Percentiles rank a stretch among this genome's conserved stretches.
These are phyloP conservation scores for Phoeniculus purpureus DNA, from an alignment of 2,797 vertebrate genomes.

Conservation along the genomic window DNA sequence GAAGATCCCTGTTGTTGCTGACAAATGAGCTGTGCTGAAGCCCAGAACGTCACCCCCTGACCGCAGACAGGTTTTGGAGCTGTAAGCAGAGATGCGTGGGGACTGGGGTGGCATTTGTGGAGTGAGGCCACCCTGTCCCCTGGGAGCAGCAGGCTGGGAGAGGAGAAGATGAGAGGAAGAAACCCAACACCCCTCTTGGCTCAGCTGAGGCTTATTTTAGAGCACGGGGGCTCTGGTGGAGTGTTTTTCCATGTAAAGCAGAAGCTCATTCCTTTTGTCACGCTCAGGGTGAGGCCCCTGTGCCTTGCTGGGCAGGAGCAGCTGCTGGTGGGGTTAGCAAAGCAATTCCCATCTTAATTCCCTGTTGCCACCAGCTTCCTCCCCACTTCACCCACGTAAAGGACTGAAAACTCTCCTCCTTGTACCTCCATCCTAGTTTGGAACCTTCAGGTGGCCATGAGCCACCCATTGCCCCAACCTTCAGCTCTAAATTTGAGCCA, in stretches of 20 bases:
- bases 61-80: background rate
- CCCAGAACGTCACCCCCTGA: background rate
- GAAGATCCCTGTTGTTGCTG: background rate
- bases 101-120: constrained; percentile 24
- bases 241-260: constrained; percentile 55
- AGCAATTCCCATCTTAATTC: background rate
- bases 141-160: background rate
- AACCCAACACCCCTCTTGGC: constrained; percentile 41
- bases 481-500: accelerated
- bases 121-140: background rate
- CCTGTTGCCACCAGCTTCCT: background rate
- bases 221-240: background rate
- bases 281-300: background rate
- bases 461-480: accelerated
- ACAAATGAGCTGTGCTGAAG: background rate
- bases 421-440: background rate
- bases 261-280: background rate
- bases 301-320: constrained; percentile 27
- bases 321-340: background rate
- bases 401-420: background rate
- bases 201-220: constrained; percentile 53
- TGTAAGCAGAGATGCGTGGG: constrained; percentile 3
- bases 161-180: background rate
- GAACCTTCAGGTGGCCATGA: background rate
- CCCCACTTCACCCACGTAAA: accelerated